phyloP scores from a whole-genome alignment of 2,797 vertebrate species.

The Carcharodon carcharias region DNA sequence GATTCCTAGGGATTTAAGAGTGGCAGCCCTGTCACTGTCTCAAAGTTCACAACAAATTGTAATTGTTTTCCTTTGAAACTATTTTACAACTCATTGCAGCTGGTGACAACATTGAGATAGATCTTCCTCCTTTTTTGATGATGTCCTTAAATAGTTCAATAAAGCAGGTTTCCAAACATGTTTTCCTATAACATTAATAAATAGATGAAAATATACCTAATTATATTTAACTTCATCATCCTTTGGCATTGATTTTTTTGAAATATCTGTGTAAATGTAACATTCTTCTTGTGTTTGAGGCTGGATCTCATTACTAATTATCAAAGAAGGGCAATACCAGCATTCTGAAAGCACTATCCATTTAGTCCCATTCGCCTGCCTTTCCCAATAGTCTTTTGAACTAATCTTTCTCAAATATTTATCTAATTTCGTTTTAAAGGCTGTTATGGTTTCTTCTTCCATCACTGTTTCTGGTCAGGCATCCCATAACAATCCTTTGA shows the following conservation, averaged over 20 bases:
- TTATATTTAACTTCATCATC: background rate
- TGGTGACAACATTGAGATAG: background rate
- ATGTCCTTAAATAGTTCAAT: background rate
- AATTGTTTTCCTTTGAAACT: background rate
- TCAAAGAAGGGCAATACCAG: background rate
- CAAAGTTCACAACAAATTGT: background rate
- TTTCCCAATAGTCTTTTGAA: background rate
- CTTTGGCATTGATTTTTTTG: background rate
- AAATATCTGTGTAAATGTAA: background rate
- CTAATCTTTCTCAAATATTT: conserved; percentile 11
- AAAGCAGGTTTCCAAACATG: background rate
- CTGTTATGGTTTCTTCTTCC: background rate
- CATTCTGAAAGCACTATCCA: background rate
- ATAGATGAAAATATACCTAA: background rate
- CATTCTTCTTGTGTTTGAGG: background rate
- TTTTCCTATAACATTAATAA: background rate
- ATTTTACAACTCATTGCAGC: background rate
- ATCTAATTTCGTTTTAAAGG: background rate
- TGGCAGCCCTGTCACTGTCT: background rate
- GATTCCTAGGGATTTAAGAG: background rate
- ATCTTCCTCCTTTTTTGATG: background rate
- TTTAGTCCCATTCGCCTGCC: background rate
- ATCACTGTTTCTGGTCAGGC: background rate
- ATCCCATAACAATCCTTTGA: background rate
- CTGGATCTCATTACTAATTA: background rate